Conservation (phyloP, 2,113 vertebrate genomes). For the Narcine bancroftii region DNA sequence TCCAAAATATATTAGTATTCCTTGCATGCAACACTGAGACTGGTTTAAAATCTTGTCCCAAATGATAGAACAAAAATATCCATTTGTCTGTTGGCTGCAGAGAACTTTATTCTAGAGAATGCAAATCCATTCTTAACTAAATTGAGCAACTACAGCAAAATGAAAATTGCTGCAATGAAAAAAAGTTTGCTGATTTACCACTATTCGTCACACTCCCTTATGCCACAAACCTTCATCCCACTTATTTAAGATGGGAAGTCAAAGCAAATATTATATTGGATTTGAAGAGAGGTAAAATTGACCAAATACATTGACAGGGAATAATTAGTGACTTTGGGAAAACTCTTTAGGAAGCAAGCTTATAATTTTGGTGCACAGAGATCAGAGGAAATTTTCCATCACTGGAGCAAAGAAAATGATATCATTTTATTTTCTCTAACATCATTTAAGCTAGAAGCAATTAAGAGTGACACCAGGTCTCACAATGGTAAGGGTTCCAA, state of each 20-base stretch:
- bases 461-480: not conserved
- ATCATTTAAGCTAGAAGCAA: not conserved
- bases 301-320: not conserved
- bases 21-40: not conserved
- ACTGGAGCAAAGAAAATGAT: not conserved
- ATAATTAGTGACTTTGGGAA: not conserved
- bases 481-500: constrained; percentile 9
- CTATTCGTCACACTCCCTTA: not conserved
- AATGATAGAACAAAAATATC: not conserved
- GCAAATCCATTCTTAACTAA: not conserved
- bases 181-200: not conserved
- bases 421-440: not conserved
- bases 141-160: not conserved
- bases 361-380: not conserved
- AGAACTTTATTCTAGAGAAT: not conserved
- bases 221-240: not conserved
- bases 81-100: not conserved
- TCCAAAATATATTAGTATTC: not conserved
- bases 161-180: not conserved
- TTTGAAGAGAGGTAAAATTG: not conserved
- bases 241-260: not conserved
- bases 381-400: not conserved
- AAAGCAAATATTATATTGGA: not conserved
- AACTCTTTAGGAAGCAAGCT: not conserved
- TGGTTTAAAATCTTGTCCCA: not conserved